Base-by-base conservation (phyloP, 1,140 invertebrate genomes). In the Macrobrachium nipponense region DNA sequence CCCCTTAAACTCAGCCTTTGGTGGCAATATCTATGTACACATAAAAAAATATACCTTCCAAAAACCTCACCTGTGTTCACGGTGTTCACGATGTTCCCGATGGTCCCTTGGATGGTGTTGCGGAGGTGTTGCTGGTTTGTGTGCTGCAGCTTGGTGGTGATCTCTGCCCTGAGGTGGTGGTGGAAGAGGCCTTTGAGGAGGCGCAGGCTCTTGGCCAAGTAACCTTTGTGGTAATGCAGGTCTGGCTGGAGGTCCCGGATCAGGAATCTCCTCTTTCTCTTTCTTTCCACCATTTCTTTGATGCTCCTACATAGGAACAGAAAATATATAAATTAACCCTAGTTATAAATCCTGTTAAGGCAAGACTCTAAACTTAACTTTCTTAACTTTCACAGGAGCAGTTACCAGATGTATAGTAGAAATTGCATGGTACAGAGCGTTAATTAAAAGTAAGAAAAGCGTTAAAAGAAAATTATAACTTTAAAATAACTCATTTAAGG, bases 161-260 rank as follows among this genome's bases (percentile, higher is more conserved):
- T 87, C 82, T 77, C 86, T 66, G 5, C 89, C n/a, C 93, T 18
- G 97, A 96, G 84, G 96, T 17, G 88, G 97, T 23, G 96, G 96
- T 70, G 97, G 97, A 89, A 97, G 93, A 80, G 96, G 96, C 89
- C 96, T 94, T 89, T 93, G 94, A 20, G 94, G 94, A 76, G 94
- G 93, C 84, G 93, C 93, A 73, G 93, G 93, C 90, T 94, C 94
- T 44, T 87, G 77, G 43, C 80, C 95, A 90, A 96, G 97, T 89
- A 97, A 93, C 92, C 96, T 94, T 91, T 97, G 96, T 89, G 96
- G 96, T 91, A 97, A 94, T 75, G 96, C 94, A 76, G 96, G 96
- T 90, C 96, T 92, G 76, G 95, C 94, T 62, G 96, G 96, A 87
- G 96, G 96, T 78, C 95, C 95, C 66, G 95, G 95, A 90, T 97